These are phyloP conservation scores for Lipotes vexillifer DNA, from an alignment of 2,113 vertebrate genomes.

Conservation along the genomic window DNA sequence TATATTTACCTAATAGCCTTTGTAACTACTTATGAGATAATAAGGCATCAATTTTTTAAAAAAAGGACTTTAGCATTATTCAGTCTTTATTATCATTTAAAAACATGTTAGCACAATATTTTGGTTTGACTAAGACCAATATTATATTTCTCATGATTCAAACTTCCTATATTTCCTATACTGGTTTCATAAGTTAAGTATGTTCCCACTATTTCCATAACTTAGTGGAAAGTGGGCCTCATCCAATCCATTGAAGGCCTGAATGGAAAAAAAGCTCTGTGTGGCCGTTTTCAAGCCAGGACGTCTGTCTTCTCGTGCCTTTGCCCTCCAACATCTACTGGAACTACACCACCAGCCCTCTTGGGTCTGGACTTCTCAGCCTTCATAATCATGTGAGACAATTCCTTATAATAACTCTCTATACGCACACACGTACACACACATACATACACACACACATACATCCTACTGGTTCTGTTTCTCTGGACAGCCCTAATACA, in stretches of 20 bases:
- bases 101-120: background rate
- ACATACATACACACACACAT: background rate
- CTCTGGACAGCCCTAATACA: background rate
- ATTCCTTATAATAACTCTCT: background rate
- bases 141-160: background rate
- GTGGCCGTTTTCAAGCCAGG: background rate
- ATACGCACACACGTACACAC: background rate
- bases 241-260: background rate
- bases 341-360: background rate
- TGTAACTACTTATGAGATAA: background rate
- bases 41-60: background rate
- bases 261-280: background rate
- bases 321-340: background rate
- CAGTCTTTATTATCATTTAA: background rate
- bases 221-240: background rate
- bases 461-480: background rate
- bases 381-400: background rate
- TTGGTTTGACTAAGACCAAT: background rate
- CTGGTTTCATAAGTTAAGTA: background rate
- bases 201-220: background rate
- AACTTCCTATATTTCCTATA: background rate
- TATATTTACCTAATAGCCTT: background rate
- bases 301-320: background rate
- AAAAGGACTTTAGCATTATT: background rate
- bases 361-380: background rate